Conservation (phyloP, 2,113 vertebrate species). For the Chaenocephalus aceratus region DNA sequence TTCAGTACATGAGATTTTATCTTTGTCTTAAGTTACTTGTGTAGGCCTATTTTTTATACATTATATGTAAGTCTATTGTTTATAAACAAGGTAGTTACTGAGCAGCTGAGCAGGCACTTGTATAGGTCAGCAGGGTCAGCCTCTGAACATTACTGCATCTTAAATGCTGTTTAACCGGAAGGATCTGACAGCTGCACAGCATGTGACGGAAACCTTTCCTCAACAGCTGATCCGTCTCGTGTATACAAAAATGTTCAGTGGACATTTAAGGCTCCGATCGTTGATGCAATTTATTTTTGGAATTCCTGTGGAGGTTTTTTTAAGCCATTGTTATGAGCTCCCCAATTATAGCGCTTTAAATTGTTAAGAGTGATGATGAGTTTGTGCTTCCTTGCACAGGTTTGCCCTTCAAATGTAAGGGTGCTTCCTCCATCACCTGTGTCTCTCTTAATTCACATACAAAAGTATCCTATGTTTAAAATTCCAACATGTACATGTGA, state of each 20-base stretch:
- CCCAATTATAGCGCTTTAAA: neutral
- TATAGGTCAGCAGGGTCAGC: constrained; percentile 13
- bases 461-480: neutral
- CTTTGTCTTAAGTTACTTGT: neutral
- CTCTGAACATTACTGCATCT: constrained; percentile 22
- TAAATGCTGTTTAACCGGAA: constrained; percentile 39
- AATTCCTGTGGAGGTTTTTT: constrained; percentile 40
- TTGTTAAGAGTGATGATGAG: neutral
- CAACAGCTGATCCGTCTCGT: constrained; percentile 52
- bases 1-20: too few relatives aligned
- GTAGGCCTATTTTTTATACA: neutral
- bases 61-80: neutral
- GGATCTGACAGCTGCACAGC: constrained; percentile 52
- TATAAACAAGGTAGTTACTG: constrained; percentile 2
- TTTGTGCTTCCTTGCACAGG: neutral
- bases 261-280: constrained; percentile 41
- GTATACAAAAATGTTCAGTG: constrained; percentile 41
- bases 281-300: constrained; percentile 42
- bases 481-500: neutral
- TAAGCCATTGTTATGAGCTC: constrained; percentile 34
- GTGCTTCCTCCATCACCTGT: neutral
- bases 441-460: neutral
- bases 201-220: constrained; percentile 20
- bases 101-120: constrained; percentile 19
- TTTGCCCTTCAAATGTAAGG: neutral